These are phyloP conservation scores for Crocidura indochinensis DNA, from an alignment of 2,797 vertebrate species.

Conservation along the genomic window DNA sequence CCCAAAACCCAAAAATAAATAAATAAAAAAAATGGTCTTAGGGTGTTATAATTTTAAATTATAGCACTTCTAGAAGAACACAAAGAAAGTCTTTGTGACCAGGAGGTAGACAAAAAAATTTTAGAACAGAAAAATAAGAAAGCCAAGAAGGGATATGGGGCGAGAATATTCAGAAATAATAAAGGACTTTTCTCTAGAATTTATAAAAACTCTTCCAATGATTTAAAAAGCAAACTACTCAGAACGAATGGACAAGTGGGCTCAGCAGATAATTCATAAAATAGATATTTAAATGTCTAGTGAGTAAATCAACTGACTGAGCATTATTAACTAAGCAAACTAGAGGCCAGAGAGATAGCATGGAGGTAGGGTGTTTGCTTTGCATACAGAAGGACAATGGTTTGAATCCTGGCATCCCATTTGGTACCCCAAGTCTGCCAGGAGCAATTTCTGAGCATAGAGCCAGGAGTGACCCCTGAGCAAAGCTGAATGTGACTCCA, in stretches of 20 bases:
- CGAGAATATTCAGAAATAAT: too few relatives aligned
- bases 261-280: constrained; percentile 29
- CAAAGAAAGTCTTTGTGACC: constrained; percentile 43
- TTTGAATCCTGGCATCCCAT: too few relatives aligned
- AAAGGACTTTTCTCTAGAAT: not conserved
- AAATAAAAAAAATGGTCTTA: too few relatives aligned
- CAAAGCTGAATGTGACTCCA: too few relatives aligned
- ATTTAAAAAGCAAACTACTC: not conserved
- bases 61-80: constrained; percentile 4
- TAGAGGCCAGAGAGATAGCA: too few relatives aligned
- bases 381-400: too few relatives aligned
- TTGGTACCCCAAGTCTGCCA: too few relatives aligned
- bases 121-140: not conserved
- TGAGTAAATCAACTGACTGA: not conserved
- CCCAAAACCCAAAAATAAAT: too few relatives aligned
- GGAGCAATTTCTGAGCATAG: too few relatives aligned
- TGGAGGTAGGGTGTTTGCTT: too few relatives aligned
- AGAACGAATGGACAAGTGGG: not conserved
- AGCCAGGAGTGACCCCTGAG: too few relatives aligned
- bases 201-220: not conserved
- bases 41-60: not conserved
- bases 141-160: not conserved
- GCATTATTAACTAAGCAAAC: not conserved
- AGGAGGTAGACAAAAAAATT: not conserved
- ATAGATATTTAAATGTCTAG: not conserved